Evolutionary conservation across 2,113 vertebrate species (phyloP).

Genomic region (Hydropotes inermis): DNA sequence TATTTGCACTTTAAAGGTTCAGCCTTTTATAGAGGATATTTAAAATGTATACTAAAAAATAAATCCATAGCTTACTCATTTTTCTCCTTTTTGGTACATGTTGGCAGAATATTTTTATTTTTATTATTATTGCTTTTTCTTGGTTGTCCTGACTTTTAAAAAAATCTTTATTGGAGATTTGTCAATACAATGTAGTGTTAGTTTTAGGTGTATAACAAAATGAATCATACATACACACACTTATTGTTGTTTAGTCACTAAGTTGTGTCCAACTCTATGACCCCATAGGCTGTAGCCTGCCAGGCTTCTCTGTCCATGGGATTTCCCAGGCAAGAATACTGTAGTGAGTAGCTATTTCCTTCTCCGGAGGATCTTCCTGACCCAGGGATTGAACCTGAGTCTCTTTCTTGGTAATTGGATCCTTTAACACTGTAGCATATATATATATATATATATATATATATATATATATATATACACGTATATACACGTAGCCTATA

Average conservation of each 20-base stretch:
- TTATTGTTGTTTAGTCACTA: neutral
- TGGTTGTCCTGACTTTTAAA: neutral
- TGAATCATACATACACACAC: neutral
- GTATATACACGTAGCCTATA: too few species aligned
- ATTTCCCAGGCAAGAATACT: neutral
- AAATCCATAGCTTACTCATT: neutral
- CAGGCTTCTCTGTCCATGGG: neutral
- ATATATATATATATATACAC: neutral
- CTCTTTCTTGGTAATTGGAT: neutral
- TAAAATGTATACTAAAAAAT: neutral
- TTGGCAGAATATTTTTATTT: neutral
- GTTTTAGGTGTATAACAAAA: neutral
- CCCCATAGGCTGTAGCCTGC: neutral
- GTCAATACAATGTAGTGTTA: neutral
- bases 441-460: too few species aligned
- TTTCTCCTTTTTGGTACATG: neutral
- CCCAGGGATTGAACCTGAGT: neutral
- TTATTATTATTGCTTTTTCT: neutral
- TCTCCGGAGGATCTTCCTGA: neutral
- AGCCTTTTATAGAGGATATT: neutral
- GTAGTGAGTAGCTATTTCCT: neutral
- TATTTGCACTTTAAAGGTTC: neutral
- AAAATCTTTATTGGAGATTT: neutral
- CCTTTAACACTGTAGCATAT: neutral
- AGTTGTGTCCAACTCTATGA: neutral